Conservation (phyloP, 2,113 vertebrate genomes). For the Physeter macrocephalus region DNA sequence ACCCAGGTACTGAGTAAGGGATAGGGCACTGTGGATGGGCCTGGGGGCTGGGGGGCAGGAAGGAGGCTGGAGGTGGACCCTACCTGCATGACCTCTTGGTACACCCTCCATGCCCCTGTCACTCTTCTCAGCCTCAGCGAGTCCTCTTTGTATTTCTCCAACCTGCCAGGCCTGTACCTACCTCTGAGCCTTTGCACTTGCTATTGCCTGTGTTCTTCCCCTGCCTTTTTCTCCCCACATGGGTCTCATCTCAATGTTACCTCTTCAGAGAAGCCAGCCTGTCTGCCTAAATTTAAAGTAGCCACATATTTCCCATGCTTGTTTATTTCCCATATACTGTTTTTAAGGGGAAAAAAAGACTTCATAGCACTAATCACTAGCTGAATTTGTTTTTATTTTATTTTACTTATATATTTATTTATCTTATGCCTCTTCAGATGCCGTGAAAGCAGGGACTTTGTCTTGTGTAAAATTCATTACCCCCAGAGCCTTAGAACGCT, state of each 20-base stretch:
- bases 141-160: background rate
- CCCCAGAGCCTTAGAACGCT: background rate
- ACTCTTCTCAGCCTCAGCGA: background rate
- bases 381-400: background rate
- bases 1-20: background rate
- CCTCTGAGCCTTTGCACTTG: background rate
- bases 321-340: background rate
- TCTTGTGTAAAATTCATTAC: background rate
- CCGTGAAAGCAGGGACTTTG: background rate
- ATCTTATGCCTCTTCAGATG: background rate
- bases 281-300: background rate
- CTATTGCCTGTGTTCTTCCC: background rate
- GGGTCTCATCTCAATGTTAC: background rate
- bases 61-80: background rate
- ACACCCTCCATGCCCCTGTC: background rate
- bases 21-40: background rate
- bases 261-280: background rate
- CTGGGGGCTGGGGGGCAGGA: background rate
- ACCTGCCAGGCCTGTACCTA: background rate
- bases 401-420: background rate
- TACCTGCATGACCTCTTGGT: background rate
- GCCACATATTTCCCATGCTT: background rate
- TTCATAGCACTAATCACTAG: background rate
- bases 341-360: background rate
- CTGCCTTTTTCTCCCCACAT: accelerated